Percentiles rank a stretch among this genome's conserved stretches.
Evolutionary conservation across 1,140 invertebrate species (phyloP).

Genomic region (Zaprionus nigranus): DNA sequence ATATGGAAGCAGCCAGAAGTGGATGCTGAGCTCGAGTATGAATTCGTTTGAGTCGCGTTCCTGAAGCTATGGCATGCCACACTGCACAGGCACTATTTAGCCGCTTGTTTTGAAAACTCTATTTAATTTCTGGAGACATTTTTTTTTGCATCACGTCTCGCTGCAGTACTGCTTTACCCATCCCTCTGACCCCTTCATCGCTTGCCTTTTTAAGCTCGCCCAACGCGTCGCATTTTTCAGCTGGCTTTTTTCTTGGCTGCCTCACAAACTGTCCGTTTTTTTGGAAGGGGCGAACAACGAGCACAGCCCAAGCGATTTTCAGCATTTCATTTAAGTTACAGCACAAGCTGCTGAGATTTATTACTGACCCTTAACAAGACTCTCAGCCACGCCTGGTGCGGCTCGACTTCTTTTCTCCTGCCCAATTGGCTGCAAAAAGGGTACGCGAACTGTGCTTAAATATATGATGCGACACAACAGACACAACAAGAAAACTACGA

Average conservation of each 20-base stretch:
- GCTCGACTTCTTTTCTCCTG: slow-evolving; percentile 18
- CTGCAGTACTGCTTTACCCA: slow-evolving; percentile 27
- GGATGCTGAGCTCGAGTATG: slow-evolving; percentile 1
- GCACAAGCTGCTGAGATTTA: slow-evolving; percentile 79
- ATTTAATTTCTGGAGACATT: slow-evolving; percentile 67
- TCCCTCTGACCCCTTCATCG: slow-evolving; percentile 11
- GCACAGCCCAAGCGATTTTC: slow-evolving; percentile 70
- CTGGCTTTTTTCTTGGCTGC: slow-evolving; percentile 45
- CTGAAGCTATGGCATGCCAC: not conserved
- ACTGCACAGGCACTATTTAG: slow-evolving; percentile 61
- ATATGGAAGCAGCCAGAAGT: slow-evolving; percentile 48
- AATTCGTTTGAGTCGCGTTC: not conserved
- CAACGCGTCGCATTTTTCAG: slow-evolving; percentile 68
- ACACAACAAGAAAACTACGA: not conserved
- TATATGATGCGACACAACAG: not conserved
- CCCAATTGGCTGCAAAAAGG: slow-evolving; percentile 1
- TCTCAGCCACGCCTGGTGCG: slow-evolving; percentile 19
- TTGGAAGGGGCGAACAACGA: not conserved
- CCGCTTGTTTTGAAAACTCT: slow-evolving; percentile 78
- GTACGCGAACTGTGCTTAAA: slow-evolving; percentile 1
- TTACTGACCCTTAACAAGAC: slow-evolving; percentile 80
- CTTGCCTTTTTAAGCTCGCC: slow-evolving; percentile 32
- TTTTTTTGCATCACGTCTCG: slow-evolving; percentile 55
- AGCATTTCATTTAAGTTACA: slow-evolving; percentile 83
- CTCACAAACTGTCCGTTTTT: slow-evolving; percentile 12